Evolutionary conservation across 2,797 vertebrate species (phyloP).

Genomic region (Hypotaenidia okinawae): DNA sequence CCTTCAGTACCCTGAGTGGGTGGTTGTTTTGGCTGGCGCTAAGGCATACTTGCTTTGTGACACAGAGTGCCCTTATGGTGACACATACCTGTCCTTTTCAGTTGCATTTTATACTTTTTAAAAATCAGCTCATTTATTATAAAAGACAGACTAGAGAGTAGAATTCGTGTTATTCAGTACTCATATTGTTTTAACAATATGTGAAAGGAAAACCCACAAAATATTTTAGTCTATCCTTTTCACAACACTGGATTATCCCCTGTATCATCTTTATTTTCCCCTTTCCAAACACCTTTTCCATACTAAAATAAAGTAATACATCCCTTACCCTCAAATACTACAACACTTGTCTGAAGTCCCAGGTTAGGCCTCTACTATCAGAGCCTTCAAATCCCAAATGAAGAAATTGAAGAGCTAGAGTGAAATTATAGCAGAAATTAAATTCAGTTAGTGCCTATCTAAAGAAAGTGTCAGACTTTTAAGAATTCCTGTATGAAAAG

Average conservation of each 20-base stretch:
- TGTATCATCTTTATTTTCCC: neutral
- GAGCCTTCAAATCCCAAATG: neutral
- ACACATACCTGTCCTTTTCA: slow-evolving; percentile 58
- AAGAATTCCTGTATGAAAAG: neutral
- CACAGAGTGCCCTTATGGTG: slow-evolving; percentile 61
- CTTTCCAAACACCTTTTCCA: neutral
- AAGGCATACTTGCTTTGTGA: slow-evolving; percentile 45
- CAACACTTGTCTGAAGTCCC: neutral
- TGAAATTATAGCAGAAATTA: neutral
- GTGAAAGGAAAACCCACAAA: neutral
- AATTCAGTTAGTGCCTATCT: neutral
- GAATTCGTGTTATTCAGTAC: neutral
- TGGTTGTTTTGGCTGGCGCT: slow-evolving; percentile 62
- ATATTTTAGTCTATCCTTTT: neutral
- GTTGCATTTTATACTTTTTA: neutral
- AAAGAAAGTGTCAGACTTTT: neutral
- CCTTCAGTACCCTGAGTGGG: slow-evolving; percentile 60
- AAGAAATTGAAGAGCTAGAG: neutral
- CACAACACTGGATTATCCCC: neutral
- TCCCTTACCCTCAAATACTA: neutral
- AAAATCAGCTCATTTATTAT: neutral
- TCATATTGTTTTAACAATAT: neutral
- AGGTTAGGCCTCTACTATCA: neutral
- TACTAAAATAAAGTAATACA: neutral
- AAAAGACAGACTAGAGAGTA: neutral